phyloP scores from a whole-genome alignment of 2,113 vertebrate genomes.

The Alexandromys fortis region DNA sequence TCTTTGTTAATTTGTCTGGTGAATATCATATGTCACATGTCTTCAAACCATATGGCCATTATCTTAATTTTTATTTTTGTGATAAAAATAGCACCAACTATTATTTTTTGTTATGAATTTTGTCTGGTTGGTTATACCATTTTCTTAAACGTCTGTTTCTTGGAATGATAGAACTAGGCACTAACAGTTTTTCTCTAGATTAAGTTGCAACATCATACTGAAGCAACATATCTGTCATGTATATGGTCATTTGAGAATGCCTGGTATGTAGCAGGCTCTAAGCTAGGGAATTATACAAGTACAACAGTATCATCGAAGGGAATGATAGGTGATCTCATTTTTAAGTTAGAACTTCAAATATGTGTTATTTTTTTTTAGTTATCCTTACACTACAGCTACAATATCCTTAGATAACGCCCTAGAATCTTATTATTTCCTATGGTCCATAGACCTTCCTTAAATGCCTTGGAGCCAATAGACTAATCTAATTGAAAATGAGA shows the following conservation, averaged over 20 bases:
- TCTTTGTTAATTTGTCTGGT: conserved; percentile 6
- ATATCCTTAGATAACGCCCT: neutral
- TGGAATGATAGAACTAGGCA: neutral
- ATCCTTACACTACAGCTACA: neutral
- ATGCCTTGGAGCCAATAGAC: too few species aligned
- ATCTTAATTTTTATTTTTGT: conserved; percentile 30
- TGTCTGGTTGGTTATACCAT: neutral
- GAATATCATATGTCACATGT: conserved; percentile 49
- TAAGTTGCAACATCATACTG: neutral
- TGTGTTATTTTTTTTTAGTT: neutral
- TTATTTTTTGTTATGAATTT: conserved; percentile 27
- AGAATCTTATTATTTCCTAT: neutral
- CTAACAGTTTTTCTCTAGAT: neutral
- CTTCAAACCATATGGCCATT: conserved; percentile 30
- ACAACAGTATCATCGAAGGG: neutral
- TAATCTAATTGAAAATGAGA: too few species aligned
- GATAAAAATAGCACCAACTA: neutral
- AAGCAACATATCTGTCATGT: neutral
- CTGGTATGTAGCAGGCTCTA: neutral
- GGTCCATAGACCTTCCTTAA: neutral
- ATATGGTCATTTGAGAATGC: neutral
- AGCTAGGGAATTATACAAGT: neutral
- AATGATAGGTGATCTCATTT: neutral
- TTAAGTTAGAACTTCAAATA: neutral
- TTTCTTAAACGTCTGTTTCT: neutral